Evolutionary conservation across 1,140 invertebrate genomes (phyloP).

Genomic region (Drosophila subpulchrella): DNA sequence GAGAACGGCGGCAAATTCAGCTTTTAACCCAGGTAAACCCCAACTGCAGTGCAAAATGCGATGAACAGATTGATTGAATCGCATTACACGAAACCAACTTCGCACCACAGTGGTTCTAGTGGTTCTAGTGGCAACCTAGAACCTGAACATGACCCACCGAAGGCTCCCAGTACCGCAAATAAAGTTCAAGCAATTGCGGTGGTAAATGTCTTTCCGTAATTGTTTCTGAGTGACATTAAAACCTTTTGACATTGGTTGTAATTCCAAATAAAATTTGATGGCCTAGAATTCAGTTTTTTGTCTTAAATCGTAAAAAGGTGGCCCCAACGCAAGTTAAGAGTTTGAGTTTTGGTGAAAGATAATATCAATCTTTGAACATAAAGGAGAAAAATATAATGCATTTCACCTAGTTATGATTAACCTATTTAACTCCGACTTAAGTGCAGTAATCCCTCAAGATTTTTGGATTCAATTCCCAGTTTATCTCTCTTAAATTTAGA

Average conservation of each 20-base stretch:
- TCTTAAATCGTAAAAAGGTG: neutral
- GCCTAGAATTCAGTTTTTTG: neutral
- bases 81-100: conserved; percentile 37
- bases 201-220: neutral
- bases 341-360: no score
- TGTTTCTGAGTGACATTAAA: conserved; percentile 15
- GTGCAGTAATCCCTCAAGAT: no score
- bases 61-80: conserved; percentile 49
- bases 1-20: conserved; percentile 15
- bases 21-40: neutral
- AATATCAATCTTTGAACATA: no score
- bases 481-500: no score
- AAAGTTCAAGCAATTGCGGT: conserved; percentile 3
- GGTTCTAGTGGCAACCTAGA: conserved; percentile 17
- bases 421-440: no score
- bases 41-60: conserved; percentile 19
- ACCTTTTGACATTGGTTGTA: neutral
- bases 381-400: neutral
- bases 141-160: conserved; percentile 23
- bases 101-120: neutral
- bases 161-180: neutral
- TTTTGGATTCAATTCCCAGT: no score
- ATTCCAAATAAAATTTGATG: neutral
- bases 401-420: neutral
- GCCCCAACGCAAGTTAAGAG: neutral